Evolutionary conservation across 1,140 invertebrate genomes (phyloP).

Genomic region (Rhizoglyphus robini): DNA sequence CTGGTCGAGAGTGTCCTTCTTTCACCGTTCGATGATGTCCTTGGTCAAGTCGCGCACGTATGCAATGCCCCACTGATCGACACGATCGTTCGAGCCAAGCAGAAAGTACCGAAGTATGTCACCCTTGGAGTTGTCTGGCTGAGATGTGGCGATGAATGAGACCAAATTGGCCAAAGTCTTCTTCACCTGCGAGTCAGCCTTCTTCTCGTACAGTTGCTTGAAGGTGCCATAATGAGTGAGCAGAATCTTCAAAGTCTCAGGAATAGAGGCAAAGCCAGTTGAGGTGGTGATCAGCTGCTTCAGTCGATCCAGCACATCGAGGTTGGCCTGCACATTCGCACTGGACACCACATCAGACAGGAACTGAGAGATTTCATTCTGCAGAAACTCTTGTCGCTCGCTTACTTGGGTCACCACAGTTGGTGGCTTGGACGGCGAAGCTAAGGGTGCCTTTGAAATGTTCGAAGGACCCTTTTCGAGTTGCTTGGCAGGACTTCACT

Average conservation of each 20-base stretch:
- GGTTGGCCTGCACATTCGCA: not conserved
- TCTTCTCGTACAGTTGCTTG: not conserved
- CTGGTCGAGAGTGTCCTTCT: not conserved
- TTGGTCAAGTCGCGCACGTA: slow-evolving; percentile 2
- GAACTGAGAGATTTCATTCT: too few relatives aligned
- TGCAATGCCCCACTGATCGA: not conserved
- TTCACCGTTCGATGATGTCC: not conserved
- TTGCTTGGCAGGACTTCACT: too few relatives aligned
- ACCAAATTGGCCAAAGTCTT: slow-evolving; percentile 2
- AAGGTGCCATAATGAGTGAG: not conserved
- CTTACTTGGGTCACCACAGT: too few relatives aligned
- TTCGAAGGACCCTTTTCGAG: too few relatives aligned
- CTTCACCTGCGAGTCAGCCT: not conserved
- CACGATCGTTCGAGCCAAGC: not conserved
- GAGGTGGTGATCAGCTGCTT: not conserved
- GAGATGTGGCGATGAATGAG: not conserved
- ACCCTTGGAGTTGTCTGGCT: not conserved
- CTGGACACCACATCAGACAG: too few relatives aligned
- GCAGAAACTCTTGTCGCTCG: too few relatives aligned
- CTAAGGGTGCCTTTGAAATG: too few relatives aligned
- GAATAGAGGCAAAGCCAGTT: not conserved
- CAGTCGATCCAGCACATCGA: not conserved
- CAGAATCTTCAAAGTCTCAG: not conserved
- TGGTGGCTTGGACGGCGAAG: too few relatives aligned
- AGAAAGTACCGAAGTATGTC: not conserved